phyloP scores from a whole-genome alignment of 2,888 invertebrate species.

The Coenonympha glycerion region DNA sequence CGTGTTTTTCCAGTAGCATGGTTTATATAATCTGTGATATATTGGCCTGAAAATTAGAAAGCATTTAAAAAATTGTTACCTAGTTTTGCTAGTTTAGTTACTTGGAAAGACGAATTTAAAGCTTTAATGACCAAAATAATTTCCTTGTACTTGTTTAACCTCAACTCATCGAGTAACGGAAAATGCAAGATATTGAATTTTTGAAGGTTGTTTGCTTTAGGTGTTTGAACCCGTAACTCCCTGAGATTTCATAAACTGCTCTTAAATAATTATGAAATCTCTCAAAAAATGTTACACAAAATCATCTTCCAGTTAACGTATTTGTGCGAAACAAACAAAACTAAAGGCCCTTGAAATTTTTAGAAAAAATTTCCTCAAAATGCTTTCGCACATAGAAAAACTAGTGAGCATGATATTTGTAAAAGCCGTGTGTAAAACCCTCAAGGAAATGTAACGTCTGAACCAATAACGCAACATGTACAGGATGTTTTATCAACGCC shows the following conservation, averaged over 20 bases:
- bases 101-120: no score
- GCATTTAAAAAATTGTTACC: neutral
- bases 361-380: no score
- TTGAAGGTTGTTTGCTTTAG: no score
- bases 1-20: slow-evolving; percentile 16
- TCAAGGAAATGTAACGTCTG: slow-evolving; percentile 13
- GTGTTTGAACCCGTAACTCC: no score
- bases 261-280: neutral
- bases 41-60: neutral
- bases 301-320: neutral
- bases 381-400: no score
- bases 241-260: no score
- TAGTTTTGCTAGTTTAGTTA: no score
- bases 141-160: no score
- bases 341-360: slow-evolving; percentile 9
- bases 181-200: no score
- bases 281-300: slow-evolving; percentile 8
- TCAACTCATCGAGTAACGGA: no score
- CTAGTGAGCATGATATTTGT: no score
- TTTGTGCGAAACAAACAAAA: neutral
- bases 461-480: slow-evolving; percentile 17
- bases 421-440: slow-evolving; percentile 8
- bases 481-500: slow-evolving; percentile 13
- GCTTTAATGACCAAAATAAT: no score
- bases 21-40: slow-evolving; percentile 5